Base-by-base conservation (phyloP, 2,888 invertebrate species). In the Lochmaea capreae region DNA sequence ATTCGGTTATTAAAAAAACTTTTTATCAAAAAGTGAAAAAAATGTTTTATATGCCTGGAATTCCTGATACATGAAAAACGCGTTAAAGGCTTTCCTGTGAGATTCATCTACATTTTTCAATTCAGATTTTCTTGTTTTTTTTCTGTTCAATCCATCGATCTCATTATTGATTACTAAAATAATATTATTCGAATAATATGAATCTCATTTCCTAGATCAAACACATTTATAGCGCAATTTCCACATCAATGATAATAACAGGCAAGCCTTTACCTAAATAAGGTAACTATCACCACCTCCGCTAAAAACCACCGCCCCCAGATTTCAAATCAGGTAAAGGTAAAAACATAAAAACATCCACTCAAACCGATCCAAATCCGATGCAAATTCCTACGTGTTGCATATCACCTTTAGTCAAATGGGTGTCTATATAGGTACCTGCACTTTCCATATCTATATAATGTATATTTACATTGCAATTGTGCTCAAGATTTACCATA, bases 181-280 rank as follows among this genome's bases (percentile, higher is more conserved):
- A 8, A 39, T 39, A 9, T 39, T 39, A 39, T 39, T 8, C 8
- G 10, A 54, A 16, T 54, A 18, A 54, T 18, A 54, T 10, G 10
- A 54, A 54, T 54, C 16, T 5, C 4, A 46, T 46, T 46, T 46
- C 14, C 46, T 46, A 46, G 18, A 54, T 3, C 16, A n/a, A 54
- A 54, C n/a, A 54, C 54, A 54, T 54, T 52, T 52, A 52, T 52
- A 52, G 52, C 16, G 14, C 52, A n/a, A 52, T 16, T 62, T 62
- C 62, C 54, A 62, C 42, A 39, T 39, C 39, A 16, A 10, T 16
- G 62, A 42, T 18, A 46, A 70, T 42, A 75, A 71, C 74, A 70
- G 80, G 82, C 85, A 85, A 85, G 85, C 85, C 85, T 84, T 86
- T 85, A 82, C 77, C 84, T 83, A 77, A 84, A 83, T 81, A 84